Evolutionary conservation across 2,888 invertebrate genomes (phyloP).

Genomic region (Pomacea canaliculata): DNA sequence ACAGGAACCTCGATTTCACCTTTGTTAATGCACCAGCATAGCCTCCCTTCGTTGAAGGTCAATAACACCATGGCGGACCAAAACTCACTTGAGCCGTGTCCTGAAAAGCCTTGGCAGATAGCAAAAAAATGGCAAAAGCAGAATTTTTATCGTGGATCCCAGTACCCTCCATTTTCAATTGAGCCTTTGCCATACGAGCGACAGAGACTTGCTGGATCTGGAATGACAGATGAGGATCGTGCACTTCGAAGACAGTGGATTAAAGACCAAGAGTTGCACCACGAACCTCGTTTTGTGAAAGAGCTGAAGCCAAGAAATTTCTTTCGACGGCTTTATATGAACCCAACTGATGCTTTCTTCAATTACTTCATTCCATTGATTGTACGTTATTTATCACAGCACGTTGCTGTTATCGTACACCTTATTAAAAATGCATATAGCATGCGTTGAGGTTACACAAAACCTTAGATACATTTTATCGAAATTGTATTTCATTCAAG

Average conservation of each 20-base stretch:
- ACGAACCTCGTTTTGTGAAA: slow-evolving; percentile 59
- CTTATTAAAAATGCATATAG: no score
- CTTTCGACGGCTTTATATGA: slow-evolving; percentile 50
- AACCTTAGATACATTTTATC: no score
- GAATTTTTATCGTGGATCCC: slow-evolving; percentile 50
- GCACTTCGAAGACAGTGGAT: slow-evolving; percentile 64
- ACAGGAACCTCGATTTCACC: no score
- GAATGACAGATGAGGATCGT: slow-evolving; percentile 64
- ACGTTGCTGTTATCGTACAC: no score
- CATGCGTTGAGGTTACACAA: no score
- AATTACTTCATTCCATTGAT: slow-evolving; percentile 2
- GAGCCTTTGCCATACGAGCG: slow-evolving; percentile 62
- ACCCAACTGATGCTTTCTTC: slow-evolving; percentile 48
- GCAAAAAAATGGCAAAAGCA: slow-evolving; percentile 40
- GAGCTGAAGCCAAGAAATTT: slow-evolving; percentile 55
- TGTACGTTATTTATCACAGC: slow-evolving; percentile 4
- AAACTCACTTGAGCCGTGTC: slow-evolving; percentile 31
- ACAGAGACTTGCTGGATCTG: slow-evolving; percentile 48
- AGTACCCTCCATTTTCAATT: slow-evolving; percentile 62
- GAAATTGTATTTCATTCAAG: no score
- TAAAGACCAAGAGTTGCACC: slow-evolving; percentile 61
- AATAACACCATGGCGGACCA: slow-evolving; percentile 31
- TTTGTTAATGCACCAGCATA: no score
- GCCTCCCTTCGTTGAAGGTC: no score
- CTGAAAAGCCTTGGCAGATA: slow-evolving; percentile 50